Base-by-base conservation (phyloP, 2,888 invertebrate genomes). In the Polyommatus iphigenia region DNA sequence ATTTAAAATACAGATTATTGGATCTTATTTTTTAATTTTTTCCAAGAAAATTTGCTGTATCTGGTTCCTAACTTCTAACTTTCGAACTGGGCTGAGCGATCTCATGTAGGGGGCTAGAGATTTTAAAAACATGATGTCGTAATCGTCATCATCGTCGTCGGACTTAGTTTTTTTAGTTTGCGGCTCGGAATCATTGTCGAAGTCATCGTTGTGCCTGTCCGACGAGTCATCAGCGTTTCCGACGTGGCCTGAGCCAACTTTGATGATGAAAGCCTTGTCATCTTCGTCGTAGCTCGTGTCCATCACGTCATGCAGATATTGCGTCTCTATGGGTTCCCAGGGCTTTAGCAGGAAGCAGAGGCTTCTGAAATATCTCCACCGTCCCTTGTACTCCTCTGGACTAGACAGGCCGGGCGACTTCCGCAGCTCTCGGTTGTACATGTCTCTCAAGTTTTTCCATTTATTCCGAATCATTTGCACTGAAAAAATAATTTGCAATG, bases 381-480 rank as follows among this genome's bases (percentile, higher is more conserved):
- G 85, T 0, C 88, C 87, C 0, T 71, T 57, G 80, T 89, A 89
- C 0, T 85, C 80, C 0, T 84, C 85, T 0, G 81, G 71, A 0
- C 80, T 29, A 0, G 80, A 76, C 1, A 81, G 29, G 20, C 67
- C 62, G 2, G 81, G 80, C 46, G 76, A 79, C 77, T 83, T 86
- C 29, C 82, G 87, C 1, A 84, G 41, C 79, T 89, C 86, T 54
- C 85, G 85, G 59, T 84, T 86, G 80, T 86, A 90, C 4, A 86
- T 77, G 78, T 89, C 89, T 8, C 89, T 83, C 0, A 90, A 82
- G 73, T 85, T 88, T 80, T 89, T 90, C 90, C 90, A 90, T 83
- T 89, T 91, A 0, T 82, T 79, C 71, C 84, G 83, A 3, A 88
- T 76, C 18, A 85, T 75, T 5, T 84, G 81, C 76, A 86, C 90